Conservation (phyloP, 2,888 invertebrate species). For the Saturnia pavonia region DNA sequence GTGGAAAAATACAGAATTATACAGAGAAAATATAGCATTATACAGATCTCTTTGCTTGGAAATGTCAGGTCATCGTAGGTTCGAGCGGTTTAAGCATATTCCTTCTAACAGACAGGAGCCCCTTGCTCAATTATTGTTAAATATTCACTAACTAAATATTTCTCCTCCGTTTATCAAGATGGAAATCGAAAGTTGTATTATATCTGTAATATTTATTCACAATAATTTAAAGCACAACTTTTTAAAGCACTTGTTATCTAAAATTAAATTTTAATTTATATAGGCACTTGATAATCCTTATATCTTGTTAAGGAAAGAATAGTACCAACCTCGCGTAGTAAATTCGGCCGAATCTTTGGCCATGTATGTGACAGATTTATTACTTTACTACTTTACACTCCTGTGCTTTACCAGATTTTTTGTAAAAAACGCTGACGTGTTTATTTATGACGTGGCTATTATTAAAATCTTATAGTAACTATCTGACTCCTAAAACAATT, state of each 20-base stretch:
- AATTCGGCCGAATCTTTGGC: not conserved
- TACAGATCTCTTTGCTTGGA: not conserved
- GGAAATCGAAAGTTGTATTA: not conserved
- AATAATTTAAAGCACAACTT: not conserved
- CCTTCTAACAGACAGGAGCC: not conserved
- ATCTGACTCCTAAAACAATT: not conserved
- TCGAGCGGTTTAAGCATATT: not conserved
- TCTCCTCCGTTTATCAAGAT: not conserved
- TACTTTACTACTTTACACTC: not conserved
- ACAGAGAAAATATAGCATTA: not conserved
- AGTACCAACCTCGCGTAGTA: not conserved
- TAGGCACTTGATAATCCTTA: not conserved
- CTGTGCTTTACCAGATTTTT: not conserved
- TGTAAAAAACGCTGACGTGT: not conserved
- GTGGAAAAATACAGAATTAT: not conserved
- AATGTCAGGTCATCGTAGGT: not conserved
- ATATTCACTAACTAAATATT: not conserved
- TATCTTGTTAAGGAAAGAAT: not conserved
- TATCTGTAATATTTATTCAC: not conserved
- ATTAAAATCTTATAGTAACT: not conserved
- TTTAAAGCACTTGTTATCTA: not conserved
- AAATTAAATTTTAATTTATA: not conserved
- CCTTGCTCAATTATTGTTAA: not conserved
- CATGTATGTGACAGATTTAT: constrained; percentile 2
- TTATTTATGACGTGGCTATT: not conserved